Base-by-base conservation (phyloP, 2,797 vertebrate species). In the Crocidura indochinensis region DNA sequence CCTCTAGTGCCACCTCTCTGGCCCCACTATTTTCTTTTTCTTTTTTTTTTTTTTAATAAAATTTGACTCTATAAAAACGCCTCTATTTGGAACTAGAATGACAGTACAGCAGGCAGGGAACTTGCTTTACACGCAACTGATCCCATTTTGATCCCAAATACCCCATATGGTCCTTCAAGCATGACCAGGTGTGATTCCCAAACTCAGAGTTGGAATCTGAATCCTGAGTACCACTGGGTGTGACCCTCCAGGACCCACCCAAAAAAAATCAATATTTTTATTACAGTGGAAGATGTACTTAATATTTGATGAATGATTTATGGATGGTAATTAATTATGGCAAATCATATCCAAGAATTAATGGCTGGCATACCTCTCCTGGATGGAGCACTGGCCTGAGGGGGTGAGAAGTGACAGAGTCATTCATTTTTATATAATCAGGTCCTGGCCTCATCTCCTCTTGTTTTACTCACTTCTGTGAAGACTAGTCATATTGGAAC, bases 261-360 rank as follows among this genome's bases (percentile, higher is more conserved):
- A 38, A 38, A 38, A 38, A 38, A 38, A 2, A 5, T 38, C 44
- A 47, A 1, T 62, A 29, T 53, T 75, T 91, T 73, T 27, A 69
- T 1, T 44, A 11, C 60, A 90, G 17, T 15, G 65, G 24, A 85
- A 88, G 22, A 86, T 29, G 46, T 26, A 51, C 38, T 93, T 81
- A 82, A 46, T 17, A 19, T 47, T 26, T 87, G 1, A 29, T 56
- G 15, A 2, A 10, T 27, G 9, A 71, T 69, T 60, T 84, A 78
- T 71, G 49, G 53, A 91, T 72, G 47, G 64, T 77, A n/a, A 20
- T 47, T 64, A 73, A 69, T 87, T 79, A 86, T 10, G 10, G 49
- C 11, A 75, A 83, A 62, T 68, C 6, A 24, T 22, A 29, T 73
- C 56, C 27, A 71, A 85, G 72, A 76, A 51, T 44, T 14, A 46